Conservation (phyloP, 2,797 vertebrate genomes). For the Rhadinocentrus ornatus region DNA sequence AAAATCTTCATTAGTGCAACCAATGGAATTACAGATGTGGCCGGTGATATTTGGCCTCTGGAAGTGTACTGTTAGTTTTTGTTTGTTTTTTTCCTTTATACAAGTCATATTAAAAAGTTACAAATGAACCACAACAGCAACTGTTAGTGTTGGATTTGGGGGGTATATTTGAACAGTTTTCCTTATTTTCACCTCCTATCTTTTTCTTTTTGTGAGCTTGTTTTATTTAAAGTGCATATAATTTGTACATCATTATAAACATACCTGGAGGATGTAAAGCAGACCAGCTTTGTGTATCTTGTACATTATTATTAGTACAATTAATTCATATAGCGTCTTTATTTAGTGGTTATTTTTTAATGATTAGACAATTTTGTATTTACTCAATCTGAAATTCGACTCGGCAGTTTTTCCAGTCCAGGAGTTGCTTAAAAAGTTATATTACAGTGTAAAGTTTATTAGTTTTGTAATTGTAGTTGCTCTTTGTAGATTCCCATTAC, state of each 20-base stretch:
- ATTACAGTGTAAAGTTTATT: slow-evolving; percentile 35
- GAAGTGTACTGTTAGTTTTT: slow-evolving; percentile 2
- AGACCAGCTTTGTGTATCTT: slow-evolving; percentile 66
- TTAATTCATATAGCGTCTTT: slow-evolving; percentile 68
- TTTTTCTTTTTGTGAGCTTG: slow-evolving; percentile 8
- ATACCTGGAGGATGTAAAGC: slow-evolving; percentile 41
- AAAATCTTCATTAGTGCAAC: neutral
- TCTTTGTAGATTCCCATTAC: slow-evolving; percentile 31
- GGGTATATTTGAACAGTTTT: slow-evolving; percentile 24
- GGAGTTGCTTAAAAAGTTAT: slow-evolving; percentile 23
- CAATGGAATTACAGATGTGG: slow-evolving; percentile 8
- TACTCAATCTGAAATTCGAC: neutral
- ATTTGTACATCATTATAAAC: slow-evolving; percentile 52
- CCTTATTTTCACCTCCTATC: neutral
- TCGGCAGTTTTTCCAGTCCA: neutral
- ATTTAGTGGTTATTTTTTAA: neutral
- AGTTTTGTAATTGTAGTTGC: slow-evolving; percentile 46
- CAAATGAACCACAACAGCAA: slow-evolving; percentile 18
- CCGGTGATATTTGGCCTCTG: slow-evolving; percentile 2
- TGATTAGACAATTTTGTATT: neutral
- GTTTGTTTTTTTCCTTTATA: neutral
- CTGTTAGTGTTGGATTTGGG: slow-evolving; percentile 9
- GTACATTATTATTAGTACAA: slow-evolving; percentile 67
- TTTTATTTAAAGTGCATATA: slow-evolving; percentile 53
- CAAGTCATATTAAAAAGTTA: neutral